phyloP scores from a whole-genome alignment of 2,888 invertebrate species.

The Sipunculus nudus region DNA sequence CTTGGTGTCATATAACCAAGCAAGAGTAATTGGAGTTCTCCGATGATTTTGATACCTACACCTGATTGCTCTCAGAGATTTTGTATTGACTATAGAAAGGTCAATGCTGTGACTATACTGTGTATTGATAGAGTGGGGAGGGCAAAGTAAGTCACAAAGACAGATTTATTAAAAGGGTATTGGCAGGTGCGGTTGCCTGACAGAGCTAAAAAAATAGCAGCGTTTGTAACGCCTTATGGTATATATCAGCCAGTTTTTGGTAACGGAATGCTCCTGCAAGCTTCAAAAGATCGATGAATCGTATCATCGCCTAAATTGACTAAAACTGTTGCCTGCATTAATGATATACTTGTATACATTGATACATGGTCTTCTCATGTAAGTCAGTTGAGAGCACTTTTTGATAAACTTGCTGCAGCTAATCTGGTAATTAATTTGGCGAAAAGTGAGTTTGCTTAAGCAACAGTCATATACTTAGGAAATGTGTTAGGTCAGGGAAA shows the following conservation, averaged over 20 bases:
- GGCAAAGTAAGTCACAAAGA: slow-evolving; percentile 40
- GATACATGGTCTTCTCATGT: background rate
- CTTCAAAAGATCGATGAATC: background rate
- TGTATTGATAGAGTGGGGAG: slow-evolving; percentile 42
- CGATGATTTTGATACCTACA: slow-evolving; percentile 27
- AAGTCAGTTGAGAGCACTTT: background rate
- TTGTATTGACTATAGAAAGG: slow-evolving; percentile 40
- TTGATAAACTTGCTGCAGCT: background rate
- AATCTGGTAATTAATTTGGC: slow-evolving; percentile 8
- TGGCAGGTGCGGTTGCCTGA: slow-evolving; percentile 34
- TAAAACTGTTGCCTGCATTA: background rate
- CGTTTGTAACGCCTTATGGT: no score
- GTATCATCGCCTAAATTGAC: background rate
- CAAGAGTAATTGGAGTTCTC: slow-evolving; percentile 40
- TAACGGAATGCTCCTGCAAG: background rate
- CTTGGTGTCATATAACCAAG: slow-evolving; percentile 43
- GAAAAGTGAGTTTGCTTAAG: slow-evolving; percentile 24
- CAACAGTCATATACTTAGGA: slow-evolving; percentile 33
- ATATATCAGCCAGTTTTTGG: no score
- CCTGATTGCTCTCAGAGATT: slow-evolving; percentile 17
- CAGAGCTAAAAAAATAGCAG: no score
- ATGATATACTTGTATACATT: background rate
- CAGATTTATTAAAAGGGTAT: slow-evolving; percentile 40
- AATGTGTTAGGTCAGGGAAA: slow-evolving; percentile 27
- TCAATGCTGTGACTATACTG: slow-evolving; percentile 39